Evolutionary conservation across 2,113 vertebrate genomes (phyloP).

Genomic region (Mus pahari): DNA sequence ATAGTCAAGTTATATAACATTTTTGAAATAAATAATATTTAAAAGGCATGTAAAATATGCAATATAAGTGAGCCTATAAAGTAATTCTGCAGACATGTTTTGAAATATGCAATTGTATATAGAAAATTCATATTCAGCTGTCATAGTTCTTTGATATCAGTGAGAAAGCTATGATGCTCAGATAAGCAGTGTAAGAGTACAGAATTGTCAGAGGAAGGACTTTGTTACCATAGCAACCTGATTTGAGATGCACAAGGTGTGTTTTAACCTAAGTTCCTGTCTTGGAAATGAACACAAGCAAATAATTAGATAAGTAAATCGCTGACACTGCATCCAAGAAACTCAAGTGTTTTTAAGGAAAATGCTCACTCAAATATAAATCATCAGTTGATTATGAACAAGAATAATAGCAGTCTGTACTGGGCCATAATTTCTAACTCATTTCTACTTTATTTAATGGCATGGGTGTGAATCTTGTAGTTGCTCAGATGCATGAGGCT

Average conservation of each 20-base stretch:
- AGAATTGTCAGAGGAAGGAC: slow-evolving; percentile 50
- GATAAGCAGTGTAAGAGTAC: slow-evolving; percentile 45
- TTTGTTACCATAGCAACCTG: slow-evolving; percentile 70
- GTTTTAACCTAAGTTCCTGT: slow-evolving; percentile 51
- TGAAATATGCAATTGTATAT: neutral
- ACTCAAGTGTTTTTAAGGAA: slow-evolving; percentile 32
- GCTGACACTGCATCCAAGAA: slow-evolving; percentile 67
- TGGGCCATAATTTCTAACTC: slow-evolving; percentile 19
- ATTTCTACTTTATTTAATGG: neutral
- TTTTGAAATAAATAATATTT: slow-evolving; percentile 50
- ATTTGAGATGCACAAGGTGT: slow-evolving; percentile 65
- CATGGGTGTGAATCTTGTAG: neutral
- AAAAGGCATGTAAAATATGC: neutral
- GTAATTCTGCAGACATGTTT: neutral
- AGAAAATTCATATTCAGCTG: slow-evolving; percentile 20
- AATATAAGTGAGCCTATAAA: neutral
- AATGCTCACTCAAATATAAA: neutral
- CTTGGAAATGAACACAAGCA: slow-evolving; percentile 60
- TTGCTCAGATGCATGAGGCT: no score
- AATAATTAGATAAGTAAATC: slow-evolving; percentile 64
- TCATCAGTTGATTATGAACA: neutral
- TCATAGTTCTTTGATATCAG: slow-evolving; percentile 20
- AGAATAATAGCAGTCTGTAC: neutral
- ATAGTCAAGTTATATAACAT: neutral
- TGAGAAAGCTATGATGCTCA: slow-evolving; percentile 55